phyloP scores from a whole-genome alignment of 2,888 invertebrate species.

The Bellardia pandia region DNA sequence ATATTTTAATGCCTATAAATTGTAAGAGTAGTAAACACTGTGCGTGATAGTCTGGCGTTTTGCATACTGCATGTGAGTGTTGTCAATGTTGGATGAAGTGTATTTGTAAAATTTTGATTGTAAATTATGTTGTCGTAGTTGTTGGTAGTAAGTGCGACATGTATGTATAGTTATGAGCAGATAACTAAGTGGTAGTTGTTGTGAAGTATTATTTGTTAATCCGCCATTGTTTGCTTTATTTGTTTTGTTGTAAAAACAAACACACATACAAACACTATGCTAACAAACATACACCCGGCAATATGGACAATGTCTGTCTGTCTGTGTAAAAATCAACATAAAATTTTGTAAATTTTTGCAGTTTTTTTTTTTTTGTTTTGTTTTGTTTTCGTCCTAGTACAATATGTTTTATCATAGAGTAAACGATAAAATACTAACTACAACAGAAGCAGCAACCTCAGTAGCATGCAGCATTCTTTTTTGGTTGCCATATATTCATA shows the following conservation, averaged over 20 bases:
- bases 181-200: constrained; percentile 51
- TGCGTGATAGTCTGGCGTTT: background rate
- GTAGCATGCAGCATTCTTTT: constrained; percentile 29
- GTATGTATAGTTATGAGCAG: constrained; percentile 10
- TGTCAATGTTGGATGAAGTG: constrained; percentile 20
- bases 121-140: constrained; percentile 51
- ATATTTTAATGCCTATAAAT: background rate
- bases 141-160: constrained; percentile 3
- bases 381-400: constrained; percentile 42
- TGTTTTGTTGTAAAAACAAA: constrained; percentile 17
- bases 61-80: constrained; percentile 6
- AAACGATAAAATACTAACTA: constrained; percentile 36
- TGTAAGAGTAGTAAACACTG: background rate
- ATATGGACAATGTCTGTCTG: background rate
- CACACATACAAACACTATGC: background rate
- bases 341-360: constrained; percentile 48
- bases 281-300: background rate
- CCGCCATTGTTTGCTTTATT: constrained; percentile 58
- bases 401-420: constrained; percentile 57
- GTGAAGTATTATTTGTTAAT: constrained; percentile 58
- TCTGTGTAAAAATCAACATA: constrained; percentile 30
- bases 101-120: constrained; percentile 30
- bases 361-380: background rate
- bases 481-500: background rate
- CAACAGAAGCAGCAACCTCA: constrained; percentile 15